Percentiles rank a stretch among this genome's conserved stretches.
These are phyloP conservation scores for Cordylochernes scorpioides DNA, from an alignment of 2,888 invertebrate species.

Conservation along the genomic window DNA sequence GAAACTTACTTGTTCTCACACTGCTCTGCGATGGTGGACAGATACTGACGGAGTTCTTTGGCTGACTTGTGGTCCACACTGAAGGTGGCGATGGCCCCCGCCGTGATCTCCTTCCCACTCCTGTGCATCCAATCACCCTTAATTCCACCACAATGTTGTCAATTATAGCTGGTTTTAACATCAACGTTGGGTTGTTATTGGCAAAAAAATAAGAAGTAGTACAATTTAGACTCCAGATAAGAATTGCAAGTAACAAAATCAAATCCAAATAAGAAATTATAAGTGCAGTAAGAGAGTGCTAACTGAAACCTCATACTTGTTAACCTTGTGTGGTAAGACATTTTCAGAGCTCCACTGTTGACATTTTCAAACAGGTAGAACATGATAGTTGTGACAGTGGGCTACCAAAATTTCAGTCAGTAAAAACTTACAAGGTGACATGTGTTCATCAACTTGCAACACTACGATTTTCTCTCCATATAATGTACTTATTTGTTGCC, in stretches of 20 bases:
- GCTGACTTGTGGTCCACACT: conserved; percentile 80
- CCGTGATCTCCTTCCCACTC: conserved; percentile 42
- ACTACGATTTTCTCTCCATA: too few relatives aligned
- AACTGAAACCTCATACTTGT: too few relatives aligned
- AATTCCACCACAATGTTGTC: too few relatives aligned
- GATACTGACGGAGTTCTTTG: conserved; percentile 69
- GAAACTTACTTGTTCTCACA: conserved; percentile 36
- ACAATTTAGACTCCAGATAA: conserved; percentile 29
- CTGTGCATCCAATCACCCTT: neutral
- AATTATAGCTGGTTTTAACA: neutral
- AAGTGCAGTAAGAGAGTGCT: neutral
- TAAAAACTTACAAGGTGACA: too few relatives aligned
- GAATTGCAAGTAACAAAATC: neutral
- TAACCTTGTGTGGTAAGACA: too few relatives aligned
- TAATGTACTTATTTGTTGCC: too few relatives aligned
- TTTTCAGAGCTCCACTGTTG: too few relatives aligned
- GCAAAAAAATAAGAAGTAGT: conserved; percentile 21
- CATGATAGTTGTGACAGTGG: too few relatives aligned
- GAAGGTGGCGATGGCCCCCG: conserved; percentile 74
- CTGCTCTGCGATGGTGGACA: conserved; percentile 72
- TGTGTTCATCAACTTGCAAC: too few relatives aligned
- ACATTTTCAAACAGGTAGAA: too few relatives aligned
- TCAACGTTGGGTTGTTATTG: conserved; percentile 1
- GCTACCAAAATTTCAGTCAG: too few relatives aligned
- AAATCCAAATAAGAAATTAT: neutral